phyloP scores from a whole-genome alignment of 2,888 invertebrate genomes.

The Periphyllus acericola region DNA sequence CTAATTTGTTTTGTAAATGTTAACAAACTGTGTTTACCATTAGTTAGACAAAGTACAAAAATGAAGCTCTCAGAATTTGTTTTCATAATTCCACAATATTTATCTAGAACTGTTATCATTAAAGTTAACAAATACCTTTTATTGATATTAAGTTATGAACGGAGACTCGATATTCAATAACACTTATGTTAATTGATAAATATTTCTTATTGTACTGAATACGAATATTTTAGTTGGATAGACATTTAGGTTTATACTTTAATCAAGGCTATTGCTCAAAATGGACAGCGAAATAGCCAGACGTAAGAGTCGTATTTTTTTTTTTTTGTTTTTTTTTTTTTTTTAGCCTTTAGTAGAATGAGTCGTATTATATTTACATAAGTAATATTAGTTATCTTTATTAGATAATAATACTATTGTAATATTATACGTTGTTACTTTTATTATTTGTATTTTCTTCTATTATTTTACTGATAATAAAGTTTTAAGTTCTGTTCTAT shows the following conservation, averaged over 20 bases:
- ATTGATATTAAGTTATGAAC: not conserved
- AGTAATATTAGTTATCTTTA: slow-evolving; percentile 28
- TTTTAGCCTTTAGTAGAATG: too few relatives aligned
- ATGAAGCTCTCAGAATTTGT: not conserved
- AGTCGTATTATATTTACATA: slow-evolving; percentile 15
- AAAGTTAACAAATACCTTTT: not conserved
- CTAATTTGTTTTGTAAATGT: not conserved
- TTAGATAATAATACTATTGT: slow-evolving; percentile 10
- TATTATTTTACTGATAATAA: not conserved
- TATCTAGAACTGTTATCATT: not conserved
- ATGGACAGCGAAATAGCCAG: not conserved
- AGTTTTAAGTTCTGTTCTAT: not conserved
- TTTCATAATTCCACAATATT: not conserved
- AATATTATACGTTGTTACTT: slow-evolving; percentile 18
- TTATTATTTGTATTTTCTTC: slow-evolving; percentile 30
- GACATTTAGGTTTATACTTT: slow-evolving; percentile 24
- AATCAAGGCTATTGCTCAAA: slow-evolving; percentile 37
- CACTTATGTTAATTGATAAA: not conserved
- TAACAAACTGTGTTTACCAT: not conserved
- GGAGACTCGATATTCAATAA: not conserved
- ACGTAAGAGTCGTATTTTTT: too few relatives aligned
- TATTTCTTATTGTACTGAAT: slow-evolving; percentile 24
- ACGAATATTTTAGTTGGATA: not conserved
- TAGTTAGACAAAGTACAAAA: not conserved
- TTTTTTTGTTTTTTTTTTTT: too few relatives aligned